Conservation (phyloP, 2,888 invertebrate genomes). For the Rhagophthalmus giganteus region DNA sequence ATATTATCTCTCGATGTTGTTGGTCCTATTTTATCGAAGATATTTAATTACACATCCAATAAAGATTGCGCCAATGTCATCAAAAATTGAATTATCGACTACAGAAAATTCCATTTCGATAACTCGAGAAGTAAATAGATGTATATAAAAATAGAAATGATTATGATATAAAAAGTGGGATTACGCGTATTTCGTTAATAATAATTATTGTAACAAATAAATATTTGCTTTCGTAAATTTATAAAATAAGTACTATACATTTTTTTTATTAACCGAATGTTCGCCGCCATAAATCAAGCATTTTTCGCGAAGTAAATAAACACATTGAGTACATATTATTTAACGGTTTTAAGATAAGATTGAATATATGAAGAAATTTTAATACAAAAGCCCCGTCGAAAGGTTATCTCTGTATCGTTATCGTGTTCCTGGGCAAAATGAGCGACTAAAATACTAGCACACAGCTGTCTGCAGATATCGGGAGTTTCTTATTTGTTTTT, state of each 20-base stretch:
- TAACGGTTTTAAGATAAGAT: conserved; percentile 4
- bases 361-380: conserved; percentile 2
- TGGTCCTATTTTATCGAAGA: conserved; percentile 9
- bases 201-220: background rate
- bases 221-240: background rate
- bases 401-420: conserved; percentile 18
- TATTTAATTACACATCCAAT: conserved; percentile 10
- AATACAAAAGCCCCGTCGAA: conserved; percentile 6
- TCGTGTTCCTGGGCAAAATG: conserved; percentile 13
- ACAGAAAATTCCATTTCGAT: conserved; percentile 20
- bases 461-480: conserved; percentile 16
- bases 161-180: conserved; percentile 5
- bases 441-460: conserved; percentile 5
- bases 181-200: conserved; percentile 8
- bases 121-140: conserved; percentile 14
- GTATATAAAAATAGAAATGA: conserved; percentile 15
- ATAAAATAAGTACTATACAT: background rate
- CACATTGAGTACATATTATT: conserved; percentile 8
- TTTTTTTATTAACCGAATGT: too few species aligned
- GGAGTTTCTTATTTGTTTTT: conserved; percentile 12
- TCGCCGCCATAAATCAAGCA: conserved; percentile 1
- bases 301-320: conserved; percentile 5
- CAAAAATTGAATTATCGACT: conserved; percentile 15
- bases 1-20: conserved; percentile 9
- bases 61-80: conserved; percentile 16